Evolutionary conservation across 2,797 vertebrate genomes (phyloP), one percentile per base, ranked within the genome.

Genomic region (Oryzias dopingdopingensis): DNA sequence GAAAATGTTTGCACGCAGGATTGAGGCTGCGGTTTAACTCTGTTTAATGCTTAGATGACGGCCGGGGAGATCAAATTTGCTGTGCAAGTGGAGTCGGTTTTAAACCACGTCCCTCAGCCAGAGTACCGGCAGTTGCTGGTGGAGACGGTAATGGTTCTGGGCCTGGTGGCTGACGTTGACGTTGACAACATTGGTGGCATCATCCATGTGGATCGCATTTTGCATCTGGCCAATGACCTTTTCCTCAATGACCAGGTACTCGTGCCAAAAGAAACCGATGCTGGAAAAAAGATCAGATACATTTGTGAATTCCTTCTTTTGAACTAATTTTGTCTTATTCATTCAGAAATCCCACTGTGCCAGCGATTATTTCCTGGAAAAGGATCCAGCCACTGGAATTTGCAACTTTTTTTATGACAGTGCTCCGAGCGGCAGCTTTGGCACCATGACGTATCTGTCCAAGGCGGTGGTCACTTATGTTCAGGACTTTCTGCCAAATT

Each of bases 401-500:
- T 98, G 95, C 86, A 94, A 94, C 88, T 93, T 93, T 29, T 97
- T 99, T 84, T 99, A 96, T 0, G 97, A 99, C 77, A 99, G 97
- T 3, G 97, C 97, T 72, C 97, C 97, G 1, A 98, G 96, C 0
- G 97, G 97, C 59, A 93, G 94, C 83, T 99, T 92, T 1, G 97
- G 97, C 57, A 98, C 96, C 24, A 98, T 99, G 97, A 99, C 96
- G 0, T 99, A 99, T 77, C 88, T 99, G 56, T 97, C 96, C 6
- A 99, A 96, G 89, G 96, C 97, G 0, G 91, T 90, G 0, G 81
- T 95, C 63, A 91, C 91, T 24, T 95, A 96, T 17, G 83, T 97
- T 49, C 95, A 98, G 0, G 97, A 99, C 76, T 93, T 95, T 81
- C 91, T 98, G 75, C 97, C 97, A 2, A 94, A 74, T 77, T 92